Base-by-base conservation (phyloP, 1,140 invertebrate species). In the Meloidogyne hapla region DNA sequence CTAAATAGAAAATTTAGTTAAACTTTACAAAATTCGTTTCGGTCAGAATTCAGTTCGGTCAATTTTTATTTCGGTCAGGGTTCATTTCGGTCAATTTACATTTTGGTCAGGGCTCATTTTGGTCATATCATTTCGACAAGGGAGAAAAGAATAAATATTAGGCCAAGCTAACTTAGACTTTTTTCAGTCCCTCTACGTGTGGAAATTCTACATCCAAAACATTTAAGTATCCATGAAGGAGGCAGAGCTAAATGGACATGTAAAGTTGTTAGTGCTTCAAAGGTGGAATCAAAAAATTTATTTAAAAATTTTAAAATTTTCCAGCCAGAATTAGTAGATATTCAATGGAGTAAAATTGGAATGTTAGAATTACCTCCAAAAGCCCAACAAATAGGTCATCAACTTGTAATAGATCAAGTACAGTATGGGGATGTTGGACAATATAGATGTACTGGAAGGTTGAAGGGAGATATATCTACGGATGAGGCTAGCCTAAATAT, bases 231-330 rank as follows among this genome's bases (percentile, higher is more conserved):
- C 33, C 70, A 77, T 3, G 75, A 87, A 64, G 83, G 85, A 63
- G 62, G 75, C 28, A 63, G 84, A 3, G 84, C 83, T 18, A 85
- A 87, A 76, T 85, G 84, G 83, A 80, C 79, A 45, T 85, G 84
- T 63, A 80, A 83, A 70, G 69, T 82, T 33, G 71, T 73, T 21
- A 56, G 40, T 73, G 71, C 71, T 1, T 12, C 61, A 18, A 73
- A 73, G 21, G 69, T 70, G 33, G 13, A 69, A 2, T 10, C 3
- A 13, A n/a, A 2, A 23, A 70, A 66, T 12, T 13, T 21, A 70
- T 67, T 70, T 13, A 4, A 21, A 26, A 70, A 12, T 6, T 8
- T 64, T 71, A 63, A 26, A 18, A 4, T 45, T 23, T 69, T 85
- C 76, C 67, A 85, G 84, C 80, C 80, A 2, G 79, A 84, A 61